Evolutionary conservation across 2,888 invertebrate species (phyloP).

Genomic region (Amiota communis): DNA sequence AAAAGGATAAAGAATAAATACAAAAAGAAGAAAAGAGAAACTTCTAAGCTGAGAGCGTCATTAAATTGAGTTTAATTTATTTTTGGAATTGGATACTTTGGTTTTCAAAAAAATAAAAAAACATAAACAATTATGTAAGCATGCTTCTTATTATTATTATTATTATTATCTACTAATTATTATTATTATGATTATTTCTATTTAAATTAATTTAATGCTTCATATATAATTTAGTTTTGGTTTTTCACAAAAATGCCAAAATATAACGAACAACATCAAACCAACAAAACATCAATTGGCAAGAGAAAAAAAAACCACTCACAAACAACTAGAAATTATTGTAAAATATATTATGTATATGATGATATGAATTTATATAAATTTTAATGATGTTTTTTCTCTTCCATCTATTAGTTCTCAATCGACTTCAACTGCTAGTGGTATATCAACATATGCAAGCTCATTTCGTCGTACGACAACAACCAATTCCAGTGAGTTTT

Average conservation of each 20-base stretch:
- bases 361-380: background rate
- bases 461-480: slow-evolving; percentile 71
- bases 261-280: no score
- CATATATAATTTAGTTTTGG: no score
- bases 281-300: slow-evolving; percentile 33
- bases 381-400: slow-evolving; percentile 8
- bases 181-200: slow-evolving; percentile 38
- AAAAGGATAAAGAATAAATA: background rate
- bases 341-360: slow-evolving; percentile 1
- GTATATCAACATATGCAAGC: slow-evolving; percentile 73
- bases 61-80: slow-evolving; percentile 58
- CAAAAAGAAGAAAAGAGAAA: background rate
- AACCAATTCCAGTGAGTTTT: slow-evolving; percentile 72
- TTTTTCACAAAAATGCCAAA: no score
- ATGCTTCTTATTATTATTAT: slow-evolving; percentile 64
- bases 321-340: slow-evolving; percentile 9
- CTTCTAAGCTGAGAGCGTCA: background rate
- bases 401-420: slow-evolving; percentile 63
- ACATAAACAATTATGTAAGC: slow-evolving; percentile 68
- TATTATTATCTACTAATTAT: no score
- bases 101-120: slow-evolving; percentile 58
- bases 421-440: slow-evolving; percentile 72
- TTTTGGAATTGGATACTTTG: slow-evolving; percentile 65
- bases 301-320: background rate
- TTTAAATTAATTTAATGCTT: slow-evolving; percentile 5